Conservation (phyloP, 2,113 vertebrate genomes). For the Diadophis punctatus region DNA sequence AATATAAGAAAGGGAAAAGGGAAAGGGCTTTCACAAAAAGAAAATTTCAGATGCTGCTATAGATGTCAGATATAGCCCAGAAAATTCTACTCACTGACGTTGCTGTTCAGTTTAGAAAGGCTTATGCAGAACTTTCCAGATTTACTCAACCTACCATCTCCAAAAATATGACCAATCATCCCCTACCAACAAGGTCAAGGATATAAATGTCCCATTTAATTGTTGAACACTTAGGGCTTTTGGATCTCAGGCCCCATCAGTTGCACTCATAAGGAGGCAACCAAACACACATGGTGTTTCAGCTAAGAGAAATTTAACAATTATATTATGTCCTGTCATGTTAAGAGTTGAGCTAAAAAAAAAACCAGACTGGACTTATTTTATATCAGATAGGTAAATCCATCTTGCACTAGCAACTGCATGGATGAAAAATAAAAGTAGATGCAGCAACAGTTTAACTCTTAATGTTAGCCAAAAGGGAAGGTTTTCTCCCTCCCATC, state of each 20-base stretch:
- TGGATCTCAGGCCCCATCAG: neutral
- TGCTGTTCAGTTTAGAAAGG: neutral
- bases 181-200: neutral
- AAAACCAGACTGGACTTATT: neutral
- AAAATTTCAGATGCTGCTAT: neutral
- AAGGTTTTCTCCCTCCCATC: neutral
- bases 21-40: no score
- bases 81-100: neutral
- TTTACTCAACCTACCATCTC: neutral
- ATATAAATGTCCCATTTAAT: neutral
- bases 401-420: neutral
- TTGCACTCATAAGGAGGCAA: neutral
- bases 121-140: neutral
- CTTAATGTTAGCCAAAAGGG: neutral
- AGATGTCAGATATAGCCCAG: neutral
- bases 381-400: neutral
- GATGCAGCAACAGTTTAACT: neutral
- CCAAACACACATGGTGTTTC: neutral
- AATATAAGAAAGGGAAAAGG: neutral
- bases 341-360: neutral
- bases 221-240: neutral
- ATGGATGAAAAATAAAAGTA: neutral
- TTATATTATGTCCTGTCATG: neutral
- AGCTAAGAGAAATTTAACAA: neutral
- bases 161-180: neutral